phyloP scores from a whole-genome alignment of 2,797 vertebrate genomes.

The Sebastes taczanowskii region DNA sequence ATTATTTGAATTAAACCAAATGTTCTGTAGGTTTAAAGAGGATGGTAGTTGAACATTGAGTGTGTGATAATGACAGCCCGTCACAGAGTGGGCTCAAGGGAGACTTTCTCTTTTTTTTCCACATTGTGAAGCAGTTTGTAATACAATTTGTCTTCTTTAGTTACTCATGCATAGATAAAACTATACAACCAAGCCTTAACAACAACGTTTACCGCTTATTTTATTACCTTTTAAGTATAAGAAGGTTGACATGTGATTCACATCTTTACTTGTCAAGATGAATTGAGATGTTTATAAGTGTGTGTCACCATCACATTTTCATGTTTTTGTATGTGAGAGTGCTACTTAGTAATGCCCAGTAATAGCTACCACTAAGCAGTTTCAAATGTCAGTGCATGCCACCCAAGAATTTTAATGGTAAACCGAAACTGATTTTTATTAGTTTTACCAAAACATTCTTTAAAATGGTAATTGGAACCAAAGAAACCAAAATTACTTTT shows the following conservation, averaged over 20 bases:
- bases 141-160: background rate
- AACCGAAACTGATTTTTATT: slow-evolving; percentile 31
- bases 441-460: slow-evolving; percentile 35
- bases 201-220: background rate
- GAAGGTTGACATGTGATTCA: background rate
- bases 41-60: slow-evolving; percentile 44
- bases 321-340: background rate
- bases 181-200: background rate
- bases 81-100: slow-evolving; percentile 11
- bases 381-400: slow-evolving; percentile 5
- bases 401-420: slow-evolving; percentile 44
- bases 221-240: background rate
- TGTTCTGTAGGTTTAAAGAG: slow-evolving; percentile 47
- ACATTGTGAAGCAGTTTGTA: background rate
- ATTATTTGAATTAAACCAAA: slow-evolving; percentile 64
- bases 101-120: slow-evolving; percentile 24
- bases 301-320: background rate
- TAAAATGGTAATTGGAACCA: slow-evolving; percentile 54
- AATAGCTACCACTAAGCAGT: slow-evolving; percentile 12
- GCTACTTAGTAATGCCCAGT: slow-evolving; percentile 9
- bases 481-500: slow-evolving; percentile 63
- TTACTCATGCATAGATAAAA: background rate
- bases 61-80: slow-evolving; percentile 54
- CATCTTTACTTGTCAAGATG: background rate
- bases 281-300: background rate